Conservation (phyloP, 2,797 vertebrate genomes). For the Synaphobranchus kaupii region DNA sequence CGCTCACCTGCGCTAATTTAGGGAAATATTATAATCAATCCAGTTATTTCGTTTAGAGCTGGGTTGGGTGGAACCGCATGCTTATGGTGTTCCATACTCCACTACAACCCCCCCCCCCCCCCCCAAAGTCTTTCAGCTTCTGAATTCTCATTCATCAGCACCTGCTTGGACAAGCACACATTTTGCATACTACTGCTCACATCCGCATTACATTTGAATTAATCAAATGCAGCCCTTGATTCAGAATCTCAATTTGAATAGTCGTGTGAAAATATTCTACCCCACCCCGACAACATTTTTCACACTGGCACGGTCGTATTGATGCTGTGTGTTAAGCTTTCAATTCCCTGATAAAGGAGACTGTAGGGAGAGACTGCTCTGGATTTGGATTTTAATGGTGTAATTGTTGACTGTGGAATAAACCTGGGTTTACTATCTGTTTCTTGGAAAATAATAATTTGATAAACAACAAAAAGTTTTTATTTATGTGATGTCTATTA, state of each 20-base stretch:
- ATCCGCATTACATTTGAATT: constrained; percentile 2
- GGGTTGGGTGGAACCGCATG: not conserved
- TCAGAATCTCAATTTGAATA: not conserved
- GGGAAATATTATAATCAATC: not conserved
- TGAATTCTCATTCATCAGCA: not conserved
- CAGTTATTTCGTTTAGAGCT: not conserved
- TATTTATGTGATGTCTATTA: too few relatives aligned
- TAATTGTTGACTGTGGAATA: not conserved
- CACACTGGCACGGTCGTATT: not conserved
- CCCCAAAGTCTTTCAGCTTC: not conserved
- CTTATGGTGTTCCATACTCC: not conserved
- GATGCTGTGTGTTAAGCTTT: not conserved
- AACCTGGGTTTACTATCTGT: not conserved
- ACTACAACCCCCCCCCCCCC: not conserved
- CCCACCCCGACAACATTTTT: not conserved
- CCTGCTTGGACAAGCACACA: not conserved
- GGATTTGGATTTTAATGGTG: not conserved
- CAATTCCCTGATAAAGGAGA: not conserved
- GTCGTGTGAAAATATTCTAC: not conserved
- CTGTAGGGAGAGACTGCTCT: not conserved
- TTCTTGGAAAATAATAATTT: not conserved
- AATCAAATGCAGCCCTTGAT: not conserved
- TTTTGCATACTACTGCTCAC: not conserved
- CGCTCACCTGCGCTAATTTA: not conserved
- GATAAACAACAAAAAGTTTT: too few relatives aligned